phyloP scores from a whole-genome alignment of 2,888 invertebrate species.

The Lepas anatifera region DNA sequence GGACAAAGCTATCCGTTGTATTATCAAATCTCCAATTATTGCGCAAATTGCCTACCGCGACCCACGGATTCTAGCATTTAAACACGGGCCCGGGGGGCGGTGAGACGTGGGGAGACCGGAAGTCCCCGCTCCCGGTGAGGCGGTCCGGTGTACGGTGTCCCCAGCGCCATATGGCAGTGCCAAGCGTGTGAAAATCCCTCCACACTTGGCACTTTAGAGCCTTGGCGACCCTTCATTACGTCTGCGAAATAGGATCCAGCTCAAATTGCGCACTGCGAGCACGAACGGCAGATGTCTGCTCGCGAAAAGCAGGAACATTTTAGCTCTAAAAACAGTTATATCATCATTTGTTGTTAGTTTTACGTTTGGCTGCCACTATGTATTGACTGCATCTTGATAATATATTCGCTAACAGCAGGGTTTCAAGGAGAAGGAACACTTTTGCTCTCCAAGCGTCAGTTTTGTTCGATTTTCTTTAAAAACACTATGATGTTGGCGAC shows the following conservation, averaged over 20 bases:
- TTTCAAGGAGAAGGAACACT: no score
- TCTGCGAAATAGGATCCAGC: neutral
- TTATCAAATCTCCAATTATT: neutral
- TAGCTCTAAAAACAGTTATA: constrained; percentile 30
- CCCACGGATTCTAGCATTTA: neutral
- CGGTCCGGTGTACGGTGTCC: neutral
- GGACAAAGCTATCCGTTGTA: neutral
- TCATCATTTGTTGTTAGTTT: no score
- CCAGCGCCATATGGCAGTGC: neutral
- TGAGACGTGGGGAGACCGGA: neutral
- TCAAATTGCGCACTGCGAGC: no score
- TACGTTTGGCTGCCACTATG: no score
- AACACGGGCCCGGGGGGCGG: neutral
- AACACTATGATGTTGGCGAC: no score
- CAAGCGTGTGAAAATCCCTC: neutral
- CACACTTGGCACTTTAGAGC: neutral
- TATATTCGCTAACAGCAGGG: no score
- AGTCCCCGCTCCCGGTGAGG: neutral
- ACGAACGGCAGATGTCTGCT: no score
- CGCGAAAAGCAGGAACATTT: no score
- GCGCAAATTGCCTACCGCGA: neutral
- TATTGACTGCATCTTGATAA: no score
- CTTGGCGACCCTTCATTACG: neutral
- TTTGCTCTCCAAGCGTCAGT: no score
- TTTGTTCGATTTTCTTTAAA: no score